Evolutionary conservation across 2,797 vertebrate species (phyloP).

Genomic region (Odontamblyopus rebecca): DNA sequence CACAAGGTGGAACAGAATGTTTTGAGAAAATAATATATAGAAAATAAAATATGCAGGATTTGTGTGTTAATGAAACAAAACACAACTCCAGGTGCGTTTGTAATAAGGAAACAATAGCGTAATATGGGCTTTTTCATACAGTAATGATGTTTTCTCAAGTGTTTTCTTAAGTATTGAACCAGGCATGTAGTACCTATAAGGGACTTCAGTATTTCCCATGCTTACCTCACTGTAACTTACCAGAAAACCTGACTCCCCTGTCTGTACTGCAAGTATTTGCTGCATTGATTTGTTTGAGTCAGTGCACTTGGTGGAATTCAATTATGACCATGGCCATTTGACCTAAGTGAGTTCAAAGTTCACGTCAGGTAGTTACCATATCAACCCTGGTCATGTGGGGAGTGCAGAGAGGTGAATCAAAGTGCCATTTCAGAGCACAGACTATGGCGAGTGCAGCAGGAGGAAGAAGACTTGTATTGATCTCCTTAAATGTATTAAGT

Average conservation of each 20-base stretch:
- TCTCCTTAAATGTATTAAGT: constrained; percentile 21
- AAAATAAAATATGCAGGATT: no score
- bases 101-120: no score
- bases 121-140: no score
- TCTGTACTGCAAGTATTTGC: constrained; percentile 6
- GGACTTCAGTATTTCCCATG: not conserved
- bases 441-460: constrained; percentile 5
- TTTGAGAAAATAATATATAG: no score
- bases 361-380: constrained; percentile 35
- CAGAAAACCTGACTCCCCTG: constrained; percentile 16
- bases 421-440: constrained; percentile 27
- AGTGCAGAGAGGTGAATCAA: constrained; percentile 27
- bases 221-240: not conserved
- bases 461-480: constrained; percentile 18
- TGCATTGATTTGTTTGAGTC: constrained; percentile 39
- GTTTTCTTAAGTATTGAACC: not conserved
- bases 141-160: no score
- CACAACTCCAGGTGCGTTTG: no score
- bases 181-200: not conserved
- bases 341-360: constrained; percentile 45
- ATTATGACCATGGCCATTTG: constrained; percentile 32
- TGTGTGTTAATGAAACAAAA: no score
- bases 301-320: constrained; percentile 33
- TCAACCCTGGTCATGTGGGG: constrained; percentile 26
- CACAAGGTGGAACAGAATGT: no score